These are phyloP conservation scores for Cathartes aura DNA, from an alignment of 2,113 vertebrate species.

Conservation along the genomic window DNA sequence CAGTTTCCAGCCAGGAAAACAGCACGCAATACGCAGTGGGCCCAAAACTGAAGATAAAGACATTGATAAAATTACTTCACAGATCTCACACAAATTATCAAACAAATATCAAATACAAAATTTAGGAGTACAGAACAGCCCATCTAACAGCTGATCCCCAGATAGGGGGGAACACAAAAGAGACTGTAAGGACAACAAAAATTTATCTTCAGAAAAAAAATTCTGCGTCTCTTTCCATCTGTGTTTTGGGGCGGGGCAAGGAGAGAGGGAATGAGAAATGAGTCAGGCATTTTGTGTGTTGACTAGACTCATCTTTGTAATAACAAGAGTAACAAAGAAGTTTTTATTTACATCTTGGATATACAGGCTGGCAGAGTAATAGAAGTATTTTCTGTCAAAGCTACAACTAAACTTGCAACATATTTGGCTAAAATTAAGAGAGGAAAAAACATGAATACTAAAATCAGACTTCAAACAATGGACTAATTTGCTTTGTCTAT, in stretches of 20 bases:
- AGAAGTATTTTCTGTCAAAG: neutral
- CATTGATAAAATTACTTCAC: neutral
- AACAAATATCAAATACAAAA: neutral
- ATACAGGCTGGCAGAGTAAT: neutral
- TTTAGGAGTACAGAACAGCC: neutral
- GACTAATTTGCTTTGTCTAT: neutral
- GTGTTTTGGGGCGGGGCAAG: neutral
- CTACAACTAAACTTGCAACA: neutral
- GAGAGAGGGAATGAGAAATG: neutral
- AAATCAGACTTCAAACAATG: neutral
- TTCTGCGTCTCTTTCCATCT: neutral
- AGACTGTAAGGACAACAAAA: neutral
- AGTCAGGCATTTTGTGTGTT: neutral
- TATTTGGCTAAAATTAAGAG: neutral
- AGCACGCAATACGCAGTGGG: neutral
- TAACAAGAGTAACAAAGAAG: neutral
- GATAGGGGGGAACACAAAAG: neutral
- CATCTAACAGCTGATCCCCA: neutral
- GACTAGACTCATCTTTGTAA: neutral
- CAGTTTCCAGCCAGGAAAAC: neutral
- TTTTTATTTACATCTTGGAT: neutral
- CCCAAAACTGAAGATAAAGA: neutral
- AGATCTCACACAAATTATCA: neutral
- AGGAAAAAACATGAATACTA: neutral
- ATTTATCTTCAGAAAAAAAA: neutral